phyloP scores from a whole-genome alignment of 2,888 invertebrate species.

The Odontomyia ornata region DNA sequence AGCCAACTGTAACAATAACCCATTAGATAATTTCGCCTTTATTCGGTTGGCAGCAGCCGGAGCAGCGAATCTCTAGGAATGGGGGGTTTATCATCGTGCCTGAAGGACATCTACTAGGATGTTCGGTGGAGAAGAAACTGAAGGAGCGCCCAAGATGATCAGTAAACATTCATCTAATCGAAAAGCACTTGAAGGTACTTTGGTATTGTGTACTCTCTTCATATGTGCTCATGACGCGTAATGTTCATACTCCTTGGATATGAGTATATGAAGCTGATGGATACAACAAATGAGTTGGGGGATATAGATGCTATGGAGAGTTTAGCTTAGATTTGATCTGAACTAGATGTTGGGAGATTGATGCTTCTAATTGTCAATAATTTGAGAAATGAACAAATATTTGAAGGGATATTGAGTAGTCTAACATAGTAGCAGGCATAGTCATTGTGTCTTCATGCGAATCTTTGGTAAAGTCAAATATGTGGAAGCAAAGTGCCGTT shows the following conservation, averaged over 20 bases:
- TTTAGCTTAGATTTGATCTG: not conserved
- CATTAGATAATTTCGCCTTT: constrained; percentile 28
- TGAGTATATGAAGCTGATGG: not conserved
- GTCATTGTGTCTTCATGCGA: too few relatives aligned
- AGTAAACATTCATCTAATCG: constrained; percentile 39
- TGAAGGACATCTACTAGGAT: not conserved
- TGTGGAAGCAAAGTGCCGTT: too few relatives aligned
- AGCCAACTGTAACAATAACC: not conserved
- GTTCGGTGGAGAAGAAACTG: not conserved
- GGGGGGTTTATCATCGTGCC: too few relatives aligned
- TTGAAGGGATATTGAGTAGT: not conserved
- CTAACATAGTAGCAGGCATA: too few relatives aligned
- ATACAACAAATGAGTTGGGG: not conserved
- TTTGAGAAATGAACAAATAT: constrained; percentile 39
- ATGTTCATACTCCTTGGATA: not conserved
- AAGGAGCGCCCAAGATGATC: constrained; percentile 34
- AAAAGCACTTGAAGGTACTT: constrained; percentile 40
- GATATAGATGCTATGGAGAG: not conserved
- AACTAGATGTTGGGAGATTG: constrained; percentile 9
- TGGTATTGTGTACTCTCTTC: constrained; percentile 31
- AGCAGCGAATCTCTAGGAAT: too few relatives aligned
- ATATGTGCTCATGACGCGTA: not conserved
- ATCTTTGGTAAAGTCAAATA: too few relatives aligned
- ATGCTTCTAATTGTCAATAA: constrained; percentile 43
- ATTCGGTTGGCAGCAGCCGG: not conserved